phyloP scores from a whole-genome alignment of 2,113 vertebrate genomes.

The Agapornis roseicollis region DNA sequence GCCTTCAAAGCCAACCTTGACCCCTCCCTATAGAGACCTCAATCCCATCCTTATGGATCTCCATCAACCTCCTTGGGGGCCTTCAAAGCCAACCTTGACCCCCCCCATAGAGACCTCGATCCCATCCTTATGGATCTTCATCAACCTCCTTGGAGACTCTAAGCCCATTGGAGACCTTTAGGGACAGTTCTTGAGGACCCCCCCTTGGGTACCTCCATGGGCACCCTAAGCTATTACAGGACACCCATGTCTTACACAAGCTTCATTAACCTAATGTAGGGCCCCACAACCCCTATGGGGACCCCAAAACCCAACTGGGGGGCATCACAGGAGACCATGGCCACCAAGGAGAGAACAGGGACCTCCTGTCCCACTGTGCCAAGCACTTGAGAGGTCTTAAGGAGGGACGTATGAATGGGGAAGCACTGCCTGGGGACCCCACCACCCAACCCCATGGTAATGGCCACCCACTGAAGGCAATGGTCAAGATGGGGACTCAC shows the following conservation, averaged over 20 bases:
- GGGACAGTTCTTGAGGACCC: neutral
- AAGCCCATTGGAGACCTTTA: too few species aligned
- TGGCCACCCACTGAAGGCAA: neutral
- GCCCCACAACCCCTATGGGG: neutral
- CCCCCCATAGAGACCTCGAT: neutral
- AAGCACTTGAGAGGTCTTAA: neutral
- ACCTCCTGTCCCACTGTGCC: neutral
- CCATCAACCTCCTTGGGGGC: too few species aligned
- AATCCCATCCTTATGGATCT: too few species aligned
- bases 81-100: too few species aligned
- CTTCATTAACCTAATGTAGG: accelerated
- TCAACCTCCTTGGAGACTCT: neutral
- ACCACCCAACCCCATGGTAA: too few species aligned
- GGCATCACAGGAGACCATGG: accelerated
- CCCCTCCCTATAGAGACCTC: neutral
- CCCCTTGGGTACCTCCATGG: neutral
- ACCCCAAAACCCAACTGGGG: neutral
- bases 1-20: too few species aligned
- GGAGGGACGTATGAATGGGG: neutral
- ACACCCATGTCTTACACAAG: too few species aligned
- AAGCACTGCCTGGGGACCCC: neutral
- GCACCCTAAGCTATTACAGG: neutral
- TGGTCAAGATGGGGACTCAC: neutral
- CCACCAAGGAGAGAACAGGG: too few species aligned
- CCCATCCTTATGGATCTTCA: too few species aligned